Evolutionary conservation across 2,888 invertebrate genomes (phyloP), one percentile per base, ranked within the genome.

Genomic region (Calliopum simillimum): DNA sequence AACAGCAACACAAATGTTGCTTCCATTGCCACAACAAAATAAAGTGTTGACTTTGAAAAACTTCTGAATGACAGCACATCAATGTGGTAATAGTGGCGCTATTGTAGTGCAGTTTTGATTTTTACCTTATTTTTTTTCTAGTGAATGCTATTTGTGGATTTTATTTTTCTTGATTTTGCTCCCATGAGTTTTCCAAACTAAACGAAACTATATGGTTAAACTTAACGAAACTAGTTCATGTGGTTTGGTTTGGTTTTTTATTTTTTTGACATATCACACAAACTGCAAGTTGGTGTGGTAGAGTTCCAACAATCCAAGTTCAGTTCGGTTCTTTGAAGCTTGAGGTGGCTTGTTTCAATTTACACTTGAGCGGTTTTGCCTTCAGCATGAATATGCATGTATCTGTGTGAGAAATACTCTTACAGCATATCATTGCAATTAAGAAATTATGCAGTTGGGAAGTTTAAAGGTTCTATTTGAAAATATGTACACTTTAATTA

Each of bases 1-100:
- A 65, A 51, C 43, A 41, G 47, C 55, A 56, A 6, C 12, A 14
- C 65, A 55, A 21, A 43, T 23, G 21, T 55, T 11, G 21, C 66
- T 33, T n/a, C 64, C 16, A 21, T 53, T 55, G 55, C 65, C 65
- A 43, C 65, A 44, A 43, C 65, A 44, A 56, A 33, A 46, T 19
- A 41, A 43, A 43, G 49, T 33, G 21, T 49, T 67, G 67, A 59
- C 67, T 47, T 67, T 67, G 59, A 67, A 59, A 59, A 49, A 67
- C 41, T 58, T 33, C 59, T 67, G 47, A 67, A 49, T 59, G 67
- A 55, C 65, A 66, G 49, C 33, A 43, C 4, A n/a, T 21, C 61
- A 19, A 33, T 33, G 33, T 33, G 33, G 33, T 33, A 33, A 3
- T 33, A 8, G 33, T 33, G 33, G 33, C 33, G 33, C 33, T 33